These are phyloP conservation scores for Melozone crissalis DNA, from an alignment of 2,113 vertebrate species.

Conservation along the genomic window DNA sequence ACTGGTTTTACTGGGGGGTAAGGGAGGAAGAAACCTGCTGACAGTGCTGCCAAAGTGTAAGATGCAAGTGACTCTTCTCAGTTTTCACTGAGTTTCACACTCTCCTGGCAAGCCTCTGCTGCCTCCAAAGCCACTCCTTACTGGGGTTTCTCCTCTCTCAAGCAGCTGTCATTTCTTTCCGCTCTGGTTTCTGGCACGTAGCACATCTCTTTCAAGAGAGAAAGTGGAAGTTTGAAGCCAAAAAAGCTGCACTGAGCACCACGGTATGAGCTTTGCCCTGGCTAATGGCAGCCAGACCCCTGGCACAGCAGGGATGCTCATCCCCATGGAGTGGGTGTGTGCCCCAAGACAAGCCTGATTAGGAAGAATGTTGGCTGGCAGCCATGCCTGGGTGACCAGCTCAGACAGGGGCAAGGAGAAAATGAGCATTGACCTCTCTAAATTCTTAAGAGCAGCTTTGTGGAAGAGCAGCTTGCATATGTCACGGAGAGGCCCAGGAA, in stretches of 20 bases:
- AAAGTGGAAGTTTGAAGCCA: background rate
- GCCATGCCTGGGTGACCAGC: background rate
- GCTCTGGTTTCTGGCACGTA: background rate
- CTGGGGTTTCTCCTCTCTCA: background rate
- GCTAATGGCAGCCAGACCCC: background rate
- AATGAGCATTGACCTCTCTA: background rate
- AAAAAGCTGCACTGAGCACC: background rate
- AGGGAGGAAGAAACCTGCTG: background rate
- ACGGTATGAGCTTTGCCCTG: background rate
- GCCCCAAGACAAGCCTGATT: accelerated
- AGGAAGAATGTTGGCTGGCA: background rate
- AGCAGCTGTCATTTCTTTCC: background rate
- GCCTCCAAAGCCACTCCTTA: background rate
- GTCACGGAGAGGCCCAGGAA: background rate
- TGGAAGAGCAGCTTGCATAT: background rate
- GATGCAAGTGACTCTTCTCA: background rate
- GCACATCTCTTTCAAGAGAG: background rate
- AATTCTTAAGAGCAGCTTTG: background rate
- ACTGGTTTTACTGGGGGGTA: background rate
- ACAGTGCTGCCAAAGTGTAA: background rate
- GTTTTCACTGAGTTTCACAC: background rate
- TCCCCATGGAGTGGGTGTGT: accelerated
- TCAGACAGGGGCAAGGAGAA: background rate
- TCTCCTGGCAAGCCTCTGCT: background rate
- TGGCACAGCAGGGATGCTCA: background rate